Evolutionary conservation across 2,888 invertebrate species (phyloP).

Genomic region (Noctua fimbriata): DNA sequence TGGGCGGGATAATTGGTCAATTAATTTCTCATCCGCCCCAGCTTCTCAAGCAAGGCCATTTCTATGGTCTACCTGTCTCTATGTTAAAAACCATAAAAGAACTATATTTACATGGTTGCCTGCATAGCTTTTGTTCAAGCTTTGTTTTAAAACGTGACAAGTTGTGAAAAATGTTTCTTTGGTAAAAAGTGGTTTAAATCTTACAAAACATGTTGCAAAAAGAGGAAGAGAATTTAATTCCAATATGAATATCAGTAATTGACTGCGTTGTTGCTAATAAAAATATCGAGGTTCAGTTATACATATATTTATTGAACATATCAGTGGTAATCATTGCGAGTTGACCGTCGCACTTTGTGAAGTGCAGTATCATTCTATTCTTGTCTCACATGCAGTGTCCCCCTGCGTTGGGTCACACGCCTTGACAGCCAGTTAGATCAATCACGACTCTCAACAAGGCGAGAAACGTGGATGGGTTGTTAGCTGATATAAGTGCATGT

Average conservation of each 20-base stretch:
- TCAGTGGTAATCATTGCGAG: conserved; percentile 27
- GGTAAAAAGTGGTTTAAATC: background rate
- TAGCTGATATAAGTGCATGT: background rate
- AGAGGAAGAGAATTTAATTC: background rate
- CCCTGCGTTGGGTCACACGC: conserved; percentile 45
- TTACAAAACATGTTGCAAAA: background rate
- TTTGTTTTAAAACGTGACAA: background rate
- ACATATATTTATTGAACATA: conserved; percentile 10
- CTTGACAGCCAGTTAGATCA: conserved; percentile 58
- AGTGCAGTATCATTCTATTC: conserved; percentile 52
- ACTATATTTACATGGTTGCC: background rate
- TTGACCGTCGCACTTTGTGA: conserved; percentile 3
- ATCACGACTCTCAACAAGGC: conserved; percentile 40
- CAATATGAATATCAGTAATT: background rate
- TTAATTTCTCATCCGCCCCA: background rate
- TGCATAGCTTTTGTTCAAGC: background rate
- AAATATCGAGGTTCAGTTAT: conserved; percentile 8
- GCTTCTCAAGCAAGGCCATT: background rate
- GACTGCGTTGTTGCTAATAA: background rate
- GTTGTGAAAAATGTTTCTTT: background rate
- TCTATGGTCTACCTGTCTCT: background rate
- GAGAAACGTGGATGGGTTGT: background rate
- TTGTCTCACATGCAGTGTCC: conserved; percentile 42
- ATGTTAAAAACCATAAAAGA: background rate
- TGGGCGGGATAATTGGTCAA: background rate